Evolutionary conservation across 2,797 vertebrate species (phyloP).

Genomic region (Nothura maculosa): DNA sequence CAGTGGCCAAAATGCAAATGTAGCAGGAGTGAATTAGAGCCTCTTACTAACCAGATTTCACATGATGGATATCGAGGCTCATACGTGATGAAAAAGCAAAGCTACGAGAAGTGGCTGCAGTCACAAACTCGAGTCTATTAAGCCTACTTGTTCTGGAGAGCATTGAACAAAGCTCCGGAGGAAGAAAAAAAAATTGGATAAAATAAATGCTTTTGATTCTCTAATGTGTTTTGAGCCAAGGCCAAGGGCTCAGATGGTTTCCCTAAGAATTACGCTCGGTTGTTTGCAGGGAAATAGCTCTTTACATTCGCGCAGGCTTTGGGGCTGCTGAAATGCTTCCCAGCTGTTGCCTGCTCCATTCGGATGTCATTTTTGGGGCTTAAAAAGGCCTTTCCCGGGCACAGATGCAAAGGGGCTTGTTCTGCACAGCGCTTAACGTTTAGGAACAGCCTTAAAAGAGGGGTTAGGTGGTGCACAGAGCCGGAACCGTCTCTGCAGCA

Average conservation of each 20-base stretch:
- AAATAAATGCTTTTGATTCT: constrained; percentile 81
- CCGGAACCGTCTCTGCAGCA: accelerated
- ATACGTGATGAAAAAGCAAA: constrained; percentile 48
- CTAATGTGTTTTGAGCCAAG: constrained; percentile 70
- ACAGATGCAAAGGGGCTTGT: background rate
- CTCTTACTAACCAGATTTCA: background rate
- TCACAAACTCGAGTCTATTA: constrained; percentile 59
- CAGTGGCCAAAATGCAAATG: constrained; percentile 50
- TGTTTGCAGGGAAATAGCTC: constrained; percentile 74
- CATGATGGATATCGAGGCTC: constrained; percentile 20
- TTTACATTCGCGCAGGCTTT: constrained; percentile 48
- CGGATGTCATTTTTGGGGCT: constrained; percentile 19
- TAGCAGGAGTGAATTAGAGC: background rate
- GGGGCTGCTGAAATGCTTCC: constrained; percentile 68
- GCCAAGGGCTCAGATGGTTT: constrained; percentile 76
- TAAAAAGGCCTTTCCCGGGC: background rate
- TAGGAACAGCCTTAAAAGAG: background rate
- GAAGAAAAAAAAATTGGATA: constrained; percentile 49
- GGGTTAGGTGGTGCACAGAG: background rate
- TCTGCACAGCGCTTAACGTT: background rate
- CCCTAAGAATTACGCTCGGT: constrained; percentile 64
- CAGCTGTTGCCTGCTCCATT: constrained; percentile 66
- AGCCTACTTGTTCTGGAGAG: constrained; percentile 58
- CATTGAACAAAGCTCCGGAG: constrained; percentile 61
- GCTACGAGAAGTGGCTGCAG: constrained; percentile 65